Percentiles rank a stretch among this genome's conserved stretches.
These are phyloP conservation scores for Onychomys leucogaster DNA, from an alignment of 2,797 vertebrate species.

Conservation along the genomic window DNA sequence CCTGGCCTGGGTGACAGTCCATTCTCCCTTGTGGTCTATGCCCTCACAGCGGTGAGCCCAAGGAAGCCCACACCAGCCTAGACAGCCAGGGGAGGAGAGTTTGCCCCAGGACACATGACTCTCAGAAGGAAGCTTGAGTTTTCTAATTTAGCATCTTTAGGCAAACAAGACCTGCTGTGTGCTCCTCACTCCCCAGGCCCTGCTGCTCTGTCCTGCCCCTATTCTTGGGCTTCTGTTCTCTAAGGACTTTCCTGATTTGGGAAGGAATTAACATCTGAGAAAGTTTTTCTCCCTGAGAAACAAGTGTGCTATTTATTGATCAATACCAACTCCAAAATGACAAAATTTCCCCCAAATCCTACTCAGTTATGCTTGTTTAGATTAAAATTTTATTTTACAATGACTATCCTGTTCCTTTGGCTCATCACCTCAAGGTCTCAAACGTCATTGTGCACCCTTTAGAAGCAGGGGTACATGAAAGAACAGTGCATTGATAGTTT, in stretches of 20 bases:
- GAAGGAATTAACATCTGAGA: background rate
- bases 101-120: background rate
- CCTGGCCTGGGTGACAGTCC: background rate
- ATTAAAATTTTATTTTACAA: conserved; percentile 55
- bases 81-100: background rate
- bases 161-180: background rate
- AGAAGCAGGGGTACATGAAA: background rate
- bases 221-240: background rate
- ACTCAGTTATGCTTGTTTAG: background rate
- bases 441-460: background rate
- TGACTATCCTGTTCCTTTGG: background rate
- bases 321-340: background rate
- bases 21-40: background rate
- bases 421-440: background rate
- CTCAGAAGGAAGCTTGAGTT: background rate
- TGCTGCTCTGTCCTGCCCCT: too few species aligned
- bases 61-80: background rate
- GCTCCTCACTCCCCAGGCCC: accelerated
- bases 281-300: conserved; percentile 2
- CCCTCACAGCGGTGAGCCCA: background rate
- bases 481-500: background rate
- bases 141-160: background rate
- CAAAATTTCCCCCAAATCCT: background rate
- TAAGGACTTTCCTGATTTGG: background rate
- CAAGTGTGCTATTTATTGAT: background rate